A percentile compares a stretch with the other conserved stretches of the same genome.
Evolutionary conservation across 1,140 invertebrate genomes (phyloP).

Genomic region (Amyelois transitella): DNA sequence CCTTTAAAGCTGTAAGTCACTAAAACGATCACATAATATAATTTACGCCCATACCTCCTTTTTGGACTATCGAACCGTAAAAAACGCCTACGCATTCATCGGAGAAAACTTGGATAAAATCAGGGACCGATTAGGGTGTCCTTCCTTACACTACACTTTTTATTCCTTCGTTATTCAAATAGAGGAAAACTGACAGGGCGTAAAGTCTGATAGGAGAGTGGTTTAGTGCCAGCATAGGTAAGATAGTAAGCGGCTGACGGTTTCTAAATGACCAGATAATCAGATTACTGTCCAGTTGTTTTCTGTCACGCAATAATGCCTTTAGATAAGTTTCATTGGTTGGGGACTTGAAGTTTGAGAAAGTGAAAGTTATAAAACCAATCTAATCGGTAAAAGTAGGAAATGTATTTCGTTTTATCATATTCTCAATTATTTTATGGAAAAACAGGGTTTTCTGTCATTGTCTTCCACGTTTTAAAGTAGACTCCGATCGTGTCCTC

Average conservation of each 20-base stretch:
- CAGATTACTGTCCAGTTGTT: conserved; percentile 33
- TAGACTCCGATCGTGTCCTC: too few species aligned
- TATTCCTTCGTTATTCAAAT: conserved; percentile 40
- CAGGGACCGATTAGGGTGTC: conserved; percentile 26
- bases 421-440: too few species aligned
- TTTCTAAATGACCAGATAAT: conserved; percentile 34
- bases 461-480: too few species aligned
- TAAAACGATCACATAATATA: too few species aligned
- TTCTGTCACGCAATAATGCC: conserved; percentile 48
- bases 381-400: too few species aligned
- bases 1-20: too few species aligned
- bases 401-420: too few species aligned
- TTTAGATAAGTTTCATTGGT: conserved; percentile 26
- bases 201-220: conserved; percentile 34
- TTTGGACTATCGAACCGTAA: conserved; percentile 20
- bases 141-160: conserved; percentile 30
- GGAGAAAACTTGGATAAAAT: conserved; percentile 28
- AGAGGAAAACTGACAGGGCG: conserved; percentile 29
- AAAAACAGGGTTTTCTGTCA: too few species aligned
- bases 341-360: background rate
- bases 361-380: too few species aligned
- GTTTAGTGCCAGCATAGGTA: conserved; percentile 22
- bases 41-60: conserved; percentile 7
- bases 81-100: conserved; percentile 24
- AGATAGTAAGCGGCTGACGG: conserved; percentile 3